Evolutionary conservation across 1,140 invertebrate species (phyloP).

Genomic region (Brachionus koreanus): DNA sequence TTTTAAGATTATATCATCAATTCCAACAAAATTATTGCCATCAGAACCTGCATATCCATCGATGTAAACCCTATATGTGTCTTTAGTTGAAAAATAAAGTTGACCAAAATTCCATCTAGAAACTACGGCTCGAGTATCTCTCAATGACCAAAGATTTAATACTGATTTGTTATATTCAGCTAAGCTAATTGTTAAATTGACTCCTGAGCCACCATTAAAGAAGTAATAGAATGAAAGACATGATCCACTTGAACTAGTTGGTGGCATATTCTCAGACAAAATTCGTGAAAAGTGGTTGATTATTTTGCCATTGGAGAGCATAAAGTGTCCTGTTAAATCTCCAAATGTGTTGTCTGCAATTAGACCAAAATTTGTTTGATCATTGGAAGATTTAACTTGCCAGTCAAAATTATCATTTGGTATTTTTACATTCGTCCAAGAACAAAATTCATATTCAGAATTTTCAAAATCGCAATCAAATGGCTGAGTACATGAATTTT

Average conservation of each 20-base stretch:
- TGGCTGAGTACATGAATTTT: constrained; percentile 47
- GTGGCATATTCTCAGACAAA: constrained; percentile 15
- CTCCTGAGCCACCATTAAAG: constrained; percentile 10
- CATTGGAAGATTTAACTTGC: constrained; percentile 20
- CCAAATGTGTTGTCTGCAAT: not conserved
- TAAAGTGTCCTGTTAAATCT: constrained; percentile 29
- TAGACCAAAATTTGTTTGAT: not conserved
- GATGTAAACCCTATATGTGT: not conserved
- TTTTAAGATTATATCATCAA: constrained; percentile 2
- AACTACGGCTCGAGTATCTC: not conserved
- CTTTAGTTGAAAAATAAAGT: constrained; percentile 10
- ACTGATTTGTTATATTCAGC: not conserved
- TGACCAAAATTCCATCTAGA: constrained; percentile 16
- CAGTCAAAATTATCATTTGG: constrained; percentile 46
- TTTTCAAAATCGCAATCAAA: constrained; percentile 49
- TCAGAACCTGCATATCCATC: not conserved
- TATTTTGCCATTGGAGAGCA: constrained; percentile 16
- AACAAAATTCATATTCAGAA: constrained; percentile 47
- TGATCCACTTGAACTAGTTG: not conserved
- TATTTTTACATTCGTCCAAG: constrained; percentile 29
- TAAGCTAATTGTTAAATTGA: not conserved
- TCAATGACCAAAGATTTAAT: not conserved
- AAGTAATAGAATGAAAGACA: constrained; percentile 51
- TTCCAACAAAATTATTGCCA: not conserved
- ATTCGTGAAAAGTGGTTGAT: not conserved